Base-by-base conservation (phyloP, 2,888 invertebrate genomes). In the Heliothis peltigera region DNA sequence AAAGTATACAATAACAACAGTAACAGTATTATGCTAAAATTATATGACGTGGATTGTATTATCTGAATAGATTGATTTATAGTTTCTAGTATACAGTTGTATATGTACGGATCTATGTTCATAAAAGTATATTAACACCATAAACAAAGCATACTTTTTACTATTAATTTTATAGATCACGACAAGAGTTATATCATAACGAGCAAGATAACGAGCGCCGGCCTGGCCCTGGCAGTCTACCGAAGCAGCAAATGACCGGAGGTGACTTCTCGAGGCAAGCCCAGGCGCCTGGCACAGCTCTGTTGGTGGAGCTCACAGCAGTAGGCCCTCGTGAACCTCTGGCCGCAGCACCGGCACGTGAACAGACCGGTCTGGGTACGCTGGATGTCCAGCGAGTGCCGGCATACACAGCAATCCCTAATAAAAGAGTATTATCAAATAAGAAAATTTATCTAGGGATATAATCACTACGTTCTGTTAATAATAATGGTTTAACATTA, bases 231-330 rank as follows among this genome's bases (percentile, higher is more conserved):
- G n/a, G n/a, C n/a, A 7, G 19, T 35, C 63, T 89, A 93, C 65
- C 79, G 84, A 4, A 93, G 80, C 8, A 91, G 56, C 35, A 88
- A 70, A 1, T 89, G 84, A 43, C 87, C 87, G 3, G 91, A 78
- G 0, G 75, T 59, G 18, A 83, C 80, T 7, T 92, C 89, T 18
- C 81, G 84, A 0, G 5, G 15, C 19, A 35, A 67, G 17, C 89
- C 90, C 0, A 81, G 55, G 0, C 76, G 77, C 55, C 56, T 81
- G 21, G 88, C 90, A 59, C 94, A 94, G 0, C 80, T 62, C 55
- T 87, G 81, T 79, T 94, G 88, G 49, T 94, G 94, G 15, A 94
- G 84, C 71, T 94, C 89, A 25, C 92, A 89, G 80, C 94, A 94
- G 81, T 94, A 93, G 0, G 93, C 91, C 15, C 93, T 81, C 2